phyloP scores from a whole-genome alignment of 2,797 vertebrate genomes.

The Hydrophis major region DNA sequence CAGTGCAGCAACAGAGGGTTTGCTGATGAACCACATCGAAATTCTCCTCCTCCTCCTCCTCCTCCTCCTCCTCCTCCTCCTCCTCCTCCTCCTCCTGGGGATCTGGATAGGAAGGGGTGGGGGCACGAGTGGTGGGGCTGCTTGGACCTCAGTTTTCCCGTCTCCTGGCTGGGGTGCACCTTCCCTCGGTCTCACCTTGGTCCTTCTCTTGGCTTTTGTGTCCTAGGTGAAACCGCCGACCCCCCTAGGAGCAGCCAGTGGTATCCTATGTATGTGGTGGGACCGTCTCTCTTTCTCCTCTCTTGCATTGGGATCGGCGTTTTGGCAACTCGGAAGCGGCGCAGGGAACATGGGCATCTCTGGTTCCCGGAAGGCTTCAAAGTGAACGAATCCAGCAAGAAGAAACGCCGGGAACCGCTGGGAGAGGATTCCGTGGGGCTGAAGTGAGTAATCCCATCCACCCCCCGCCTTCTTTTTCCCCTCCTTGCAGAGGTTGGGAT shows the following conservation, averaged over 20 bases:
- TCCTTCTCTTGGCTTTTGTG: constrained; percentile 54
- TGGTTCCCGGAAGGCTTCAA: constrained; percentile 99
- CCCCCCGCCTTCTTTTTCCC: neutral
- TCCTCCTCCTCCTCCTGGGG: neutral
- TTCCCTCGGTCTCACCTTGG: constrained; percentile 43
- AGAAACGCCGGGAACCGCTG: constrained; percentile 94
- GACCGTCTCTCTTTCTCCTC: constrained; percentile 77
- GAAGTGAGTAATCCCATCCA: constrained; percentile 81
- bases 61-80: no score
- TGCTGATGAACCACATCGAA: constrained; percentile 90
- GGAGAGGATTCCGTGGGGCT: constrained; percentile 96
- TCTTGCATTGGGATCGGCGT: constrained; percentile 85
- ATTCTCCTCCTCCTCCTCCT: constrained; percentile 75
- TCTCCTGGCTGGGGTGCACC: constrained; percentile 58
- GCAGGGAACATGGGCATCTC: constrained; percentile 93
- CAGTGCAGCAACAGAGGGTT: constrained; percentile 86
- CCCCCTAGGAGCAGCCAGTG: constrained; percentile 54
- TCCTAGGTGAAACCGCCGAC: constrained; percentile 78
- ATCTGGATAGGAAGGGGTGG: constrained; percentile 1
- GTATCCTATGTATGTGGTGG: constrained; percentile 84
- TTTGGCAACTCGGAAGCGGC: constrained; percentile 89
- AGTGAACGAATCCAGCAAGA: constrained; percentile 93
- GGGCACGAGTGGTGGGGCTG: constrained; percentile 28
- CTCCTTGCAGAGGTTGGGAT: neutral
- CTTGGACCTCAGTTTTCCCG: constrained; percentile 59